Conservation (phyloP, 2,113 vertebrate genomes). For the Alethe castanea region DNA sequence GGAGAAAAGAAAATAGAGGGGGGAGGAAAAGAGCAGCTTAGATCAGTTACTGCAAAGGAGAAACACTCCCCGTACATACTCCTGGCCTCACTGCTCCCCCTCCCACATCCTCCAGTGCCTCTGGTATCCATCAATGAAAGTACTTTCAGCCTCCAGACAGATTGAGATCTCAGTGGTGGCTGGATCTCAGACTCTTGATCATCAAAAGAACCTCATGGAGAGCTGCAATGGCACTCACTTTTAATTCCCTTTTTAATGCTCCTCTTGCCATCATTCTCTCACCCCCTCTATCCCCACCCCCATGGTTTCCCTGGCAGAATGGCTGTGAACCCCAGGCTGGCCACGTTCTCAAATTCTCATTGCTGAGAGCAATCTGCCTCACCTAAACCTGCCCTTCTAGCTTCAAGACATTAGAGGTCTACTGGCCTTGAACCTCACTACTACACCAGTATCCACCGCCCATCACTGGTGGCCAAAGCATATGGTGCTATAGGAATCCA, state of each 20-base stretch:
- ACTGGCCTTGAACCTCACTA: not conserved
- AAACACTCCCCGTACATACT: not conserved
- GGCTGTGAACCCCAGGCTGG: not conserved
- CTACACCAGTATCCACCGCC: not conserved
- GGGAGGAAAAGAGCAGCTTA: slow-evolving; percentile 42
- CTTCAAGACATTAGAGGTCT: not conserved
- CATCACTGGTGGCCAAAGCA: not conserved
- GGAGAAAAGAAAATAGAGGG: slow-evolving; percentile 59
- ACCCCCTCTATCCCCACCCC: too few species aligned
- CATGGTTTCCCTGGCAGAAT: not conserved
- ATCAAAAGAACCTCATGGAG: not conserved
- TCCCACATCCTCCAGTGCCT: not conserved
- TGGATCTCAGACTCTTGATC: not conserved
- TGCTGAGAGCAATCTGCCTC: not conserved
- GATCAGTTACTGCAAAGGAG: slow-evolving; percentile 13
- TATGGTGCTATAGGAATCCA: not conserved
- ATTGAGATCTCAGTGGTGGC: not conserved
- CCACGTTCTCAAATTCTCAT: not conserved
- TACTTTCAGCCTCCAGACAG: not conserved
- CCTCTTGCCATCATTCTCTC: not conserved
- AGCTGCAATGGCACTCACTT: not conserved
- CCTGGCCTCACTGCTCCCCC: not conserved
- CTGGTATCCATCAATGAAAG: not conserved
- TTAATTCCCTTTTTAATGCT: not conserved
- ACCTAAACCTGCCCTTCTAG: not conserved